Evolutionary conservation across 2,888 invertebrate species (phyloP), one percentile per base, ranked within the genome.

Genomic region (Carpatolechia fugitivella): DNA sequence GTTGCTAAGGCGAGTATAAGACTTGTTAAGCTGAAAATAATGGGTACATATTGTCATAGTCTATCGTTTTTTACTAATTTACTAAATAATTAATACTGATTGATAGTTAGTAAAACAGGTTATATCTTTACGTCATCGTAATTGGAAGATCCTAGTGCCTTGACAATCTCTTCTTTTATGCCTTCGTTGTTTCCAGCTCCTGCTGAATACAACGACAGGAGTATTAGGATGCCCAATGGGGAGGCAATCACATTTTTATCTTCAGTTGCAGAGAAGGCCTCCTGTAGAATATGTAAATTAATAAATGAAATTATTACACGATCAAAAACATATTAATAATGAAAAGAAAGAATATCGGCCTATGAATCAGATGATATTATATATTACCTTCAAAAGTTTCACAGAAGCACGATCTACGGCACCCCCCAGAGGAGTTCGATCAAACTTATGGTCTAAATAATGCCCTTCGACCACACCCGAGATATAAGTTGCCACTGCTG

Each of bases 211-310:
- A 79, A 38, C 0, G 78, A 70, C 7, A 80, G 66, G 8, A 80
- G 62, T 1, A 68, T 61, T 55, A 78, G 61, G 8, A 73, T 69
- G 0, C 77, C 75, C 8, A 80, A 62, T 2, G 80, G 81, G 0
- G 80, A 80, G 0, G 74, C 59, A 1, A 81, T 66, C 31, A 81
- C 70, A 57, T 76, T 81, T 63, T 78, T 80, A 38, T 75, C 63
- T 0, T 54, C 18, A 2, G 66, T 68, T 2, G 30, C 35, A 1
- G 68, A 59, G 60, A 71, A 80, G 0, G 71, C 63, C 54, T 68
- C 77, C 79, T 79, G 63, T 2, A 57, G 60, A 54, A 47, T 50
- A 36, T 38, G 1, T 13, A 35, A 7, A 29, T 3, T n/a, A n/a
- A n/a, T n/a, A n/a, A n/a, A n/a, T n/a, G n/a, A n/a, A n/a, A n/a